phyloP scores from a whole-genome alignment of 2,113 vertebrate genomes.

The Willisornis vidua region DNA sequence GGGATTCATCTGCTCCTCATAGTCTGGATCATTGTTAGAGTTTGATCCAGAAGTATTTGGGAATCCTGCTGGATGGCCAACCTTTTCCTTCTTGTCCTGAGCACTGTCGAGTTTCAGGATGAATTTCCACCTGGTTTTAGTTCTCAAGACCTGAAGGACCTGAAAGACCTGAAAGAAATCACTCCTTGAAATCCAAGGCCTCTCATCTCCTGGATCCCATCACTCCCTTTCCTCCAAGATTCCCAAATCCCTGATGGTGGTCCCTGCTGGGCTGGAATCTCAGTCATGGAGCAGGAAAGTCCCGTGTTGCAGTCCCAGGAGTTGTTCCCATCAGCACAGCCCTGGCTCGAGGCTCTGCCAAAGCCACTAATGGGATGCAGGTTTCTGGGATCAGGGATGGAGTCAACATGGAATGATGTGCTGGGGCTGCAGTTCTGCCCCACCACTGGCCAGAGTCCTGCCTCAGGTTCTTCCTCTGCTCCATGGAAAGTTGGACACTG shows the following conservation, averaged over 20 bases:
- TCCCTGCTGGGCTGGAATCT: neutral
- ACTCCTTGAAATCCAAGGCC: neutral
- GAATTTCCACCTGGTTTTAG: neutral
- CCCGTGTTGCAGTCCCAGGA: neutral
- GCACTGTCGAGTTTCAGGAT: neutral
- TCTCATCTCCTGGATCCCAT: accelerated
- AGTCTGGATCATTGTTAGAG: neutral
- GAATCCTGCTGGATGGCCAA: neutral
- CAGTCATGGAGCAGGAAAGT: neutral
- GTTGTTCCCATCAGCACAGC: neutral
- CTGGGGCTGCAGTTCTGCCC: neutral
- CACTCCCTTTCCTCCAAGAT: neutral
- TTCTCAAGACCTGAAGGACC: neutral
- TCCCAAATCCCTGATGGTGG: neutral
- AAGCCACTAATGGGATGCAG: slow-evolving; percentile 56
- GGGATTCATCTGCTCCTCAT: neutral
- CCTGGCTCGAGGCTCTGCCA: neutral
- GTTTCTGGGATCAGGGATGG: neutral
- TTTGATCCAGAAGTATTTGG: neutral
- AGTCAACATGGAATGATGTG: neutral
- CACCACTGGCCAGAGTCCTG: accelerated
- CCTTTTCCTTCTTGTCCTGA: neutral
- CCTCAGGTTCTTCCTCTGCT: neutral
- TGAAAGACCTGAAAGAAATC: neutral
- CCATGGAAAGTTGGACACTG: neutral